Percentiles rank a stretch among this genome's conserved stretches.
Evolutionary conservation across 2,797 vertebrate species (phyloP).

Genomic region (Holocentrus rufus): DNA sequence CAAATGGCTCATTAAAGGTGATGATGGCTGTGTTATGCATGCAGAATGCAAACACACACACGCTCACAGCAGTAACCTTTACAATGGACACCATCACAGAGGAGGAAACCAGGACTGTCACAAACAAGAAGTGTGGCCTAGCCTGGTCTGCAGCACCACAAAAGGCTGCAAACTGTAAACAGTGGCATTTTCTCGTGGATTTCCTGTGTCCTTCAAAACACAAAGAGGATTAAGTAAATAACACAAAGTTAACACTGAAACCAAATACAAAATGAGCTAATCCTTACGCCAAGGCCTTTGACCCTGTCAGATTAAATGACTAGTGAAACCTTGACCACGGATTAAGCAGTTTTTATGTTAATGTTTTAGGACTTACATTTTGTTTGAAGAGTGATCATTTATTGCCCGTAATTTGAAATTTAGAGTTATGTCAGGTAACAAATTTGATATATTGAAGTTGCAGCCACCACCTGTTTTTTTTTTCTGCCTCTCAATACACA

Average conservation of each 20-base stretch:
- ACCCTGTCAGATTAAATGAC: constrained; percentile 40
- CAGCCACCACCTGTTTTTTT: too few relatives aligned
- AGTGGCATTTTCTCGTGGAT: constrained; percentile 6
- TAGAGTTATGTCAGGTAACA: too few relatives aligned
- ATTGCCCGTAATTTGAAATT: too few relatives aligned
- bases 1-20: neutral
- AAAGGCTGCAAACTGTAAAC: constrained; percentile 6
- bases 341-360: neutral
- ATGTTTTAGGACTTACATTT: neutral
- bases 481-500: too few relatives aligned
- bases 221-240: constrained; percentile 23
- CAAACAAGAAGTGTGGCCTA: neutral
- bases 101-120: neutral
- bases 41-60: neutral
- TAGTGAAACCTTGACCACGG: neutral
- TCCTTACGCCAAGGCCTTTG: constrained; percentile 44
- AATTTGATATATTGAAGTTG: too few relatives aligned
- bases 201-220: constrained; percentile 28
- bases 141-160: neutral
- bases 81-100: too few relatives aligned
- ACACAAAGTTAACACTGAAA: constrained; percentile 30
- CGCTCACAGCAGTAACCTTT: too few relatives aligned
- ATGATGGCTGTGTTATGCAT: neutral
- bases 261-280: constrained; percentile 42
- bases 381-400: too few relatives aligned